These are phyloP conservation scores for Lochmaea crataegi DNA, from an alignment of 2,888 invertebrate genomes.

Conservation along the genomic window DNA sequence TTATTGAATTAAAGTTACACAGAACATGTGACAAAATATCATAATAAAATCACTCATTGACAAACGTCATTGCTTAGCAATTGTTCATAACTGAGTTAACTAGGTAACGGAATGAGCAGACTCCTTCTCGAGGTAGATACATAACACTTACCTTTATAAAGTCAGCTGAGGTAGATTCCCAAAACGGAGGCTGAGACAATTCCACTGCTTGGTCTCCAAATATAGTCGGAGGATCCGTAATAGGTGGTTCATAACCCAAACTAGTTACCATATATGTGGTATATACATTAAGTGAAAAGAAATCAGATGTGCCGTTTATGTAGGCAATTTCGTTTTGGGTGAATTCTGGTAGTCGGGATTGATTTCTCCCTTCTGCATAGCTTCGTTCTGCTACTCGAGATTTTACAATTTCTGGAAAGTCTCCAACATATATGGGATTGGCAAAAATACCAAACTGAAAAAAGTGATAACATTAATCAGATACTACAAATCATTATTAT, in stretches of 20 bases:
- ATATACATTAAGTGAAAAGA: slow-evolving; percentile 81
- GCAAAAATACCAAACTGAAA: slow-evolving; percentile 46
- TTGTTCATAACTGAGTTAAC: too few species aligned
- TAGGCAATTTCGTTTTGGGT: slow-evolving; percentile 70
- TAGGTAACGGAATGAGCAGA: too few species aligned
- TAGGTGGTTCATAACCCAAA: slow-evolving; percentile 21
- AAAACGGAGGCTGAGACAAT: slow-evolving; percentile 26
- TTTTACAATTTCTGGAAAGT: slow-evolving; percentile 76
- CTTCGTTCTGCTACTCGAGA: slow-evolving; percentile 70
- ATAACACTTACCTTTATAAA: slow-evolving; percentile 33
- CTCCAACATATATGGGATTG: slow-evolving; percentile 74
- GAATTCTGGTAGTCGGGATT: slow-evolving; percentile 73
- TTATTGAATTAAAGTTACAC: too few species aligned
- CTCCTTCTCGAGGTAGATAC: too few species aligned
- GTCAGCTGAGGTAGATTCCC: slow-evolving; percentile 26
- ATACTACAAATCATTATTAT: neutral
- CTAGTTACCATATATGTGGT: slow-evolving; percentile 66
- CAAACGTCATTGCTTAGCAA: too few species aligned
- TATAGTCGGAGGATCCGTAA: slow-evolving; percentile 35
- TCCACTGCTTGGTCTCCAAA: slow-evolving; percentile 37
- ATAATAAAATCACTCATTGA: too few species aligned
- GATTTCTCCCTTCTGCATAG: slow-evolving; percentile 68
- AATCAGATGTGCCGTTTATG: slow-evolving; percentile 76
- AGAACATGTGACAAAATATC: too few species aligned
- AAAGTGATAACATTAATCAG: neutral